Conservation (phyloP, 1,140 invertebrate genomes). For the Acyrthosiphon pisum region DNA sequence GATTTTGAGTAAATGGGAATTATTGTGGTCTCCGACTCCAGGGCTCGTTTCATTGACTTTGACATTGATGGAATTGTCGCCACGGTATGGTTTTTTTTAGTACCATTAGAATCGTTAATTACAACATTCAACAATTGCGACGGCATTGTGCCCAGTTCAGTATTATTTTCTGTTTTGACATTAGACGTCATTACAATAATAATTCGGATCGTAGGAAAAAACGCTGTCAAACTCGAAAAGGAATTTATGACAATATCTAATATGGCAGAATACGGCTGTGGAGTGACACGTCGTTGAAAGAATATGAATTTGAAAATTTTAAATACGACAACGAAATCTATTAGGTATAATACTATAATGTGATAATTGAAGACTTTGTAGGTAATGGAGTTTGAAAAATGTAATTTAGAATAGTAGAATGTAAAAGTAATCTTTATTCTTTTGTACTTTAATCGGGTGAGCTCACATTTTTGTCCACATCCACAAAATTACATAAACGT, state of each 20-base stretch:
- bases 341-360: not conserved
- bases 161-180: conserved; percentile 20
- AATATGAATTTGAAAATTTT: not conserved
- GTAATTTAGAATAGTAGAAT: not conserved
- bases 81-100: not conserved
- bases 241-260: not conserved
- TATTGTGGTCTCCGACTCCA: conserved; percentile 39
- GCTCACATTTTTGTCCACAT: conserved; percentile 54
- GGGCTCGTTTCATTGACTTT: conserved; percentile 5
- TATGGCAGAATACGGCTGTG: not conserved
- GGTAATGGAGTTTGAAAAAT: not conserved
- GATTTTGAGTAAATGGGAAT: conserved; percentile 37
- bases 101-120: conserved; percentile 33
- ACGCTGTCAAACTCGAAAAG: not conserved
- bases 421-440: conserved; percentile 33
- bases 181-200: conserved; percentile 23
- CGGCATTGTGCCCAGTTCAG: conserved; percentile 49
- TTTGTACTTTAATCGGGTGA: conserved; percentile 54
- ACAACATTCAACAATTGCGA: conserved; percentile 58
- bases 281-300: not conserved
- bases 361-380: not conserved
- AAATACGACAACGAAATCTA: not conserved
- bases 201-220: not conserved
- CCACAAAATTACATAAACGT: not conserved
- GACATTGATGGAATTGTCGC: not conserved